Percentiles rank a stretch among this genome's conserved stretches.
phyloP scores from a whole-genome alignment of 2,113 vertebrate species.

The Brachypteracias leptosomus region DNA sequence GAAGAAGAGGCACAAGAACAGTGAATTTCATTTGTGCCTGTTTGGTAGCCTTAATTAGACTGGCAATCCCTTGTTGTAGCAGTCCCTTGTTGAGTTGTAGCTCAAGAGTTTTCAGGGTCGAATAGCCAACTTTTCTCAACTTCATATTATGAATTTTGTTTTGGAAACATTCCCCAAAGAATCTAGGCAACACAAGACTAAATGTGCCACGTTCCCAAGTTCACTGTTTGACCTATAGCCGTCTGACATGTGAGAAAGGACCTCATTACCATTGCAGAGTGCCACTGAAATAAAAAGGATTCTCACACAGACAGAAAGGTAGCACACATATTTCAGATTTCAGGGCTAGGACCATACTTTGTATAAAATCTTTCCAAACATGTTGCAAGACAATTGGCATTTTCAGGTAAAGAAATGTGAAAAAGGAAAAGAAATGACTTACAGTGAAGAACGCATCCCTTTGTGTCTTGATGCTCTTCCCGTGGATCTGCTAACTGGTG shows the following conservation, averaged over 20 bases:
- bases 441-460: background rate
- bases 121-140: background rate
- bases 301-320: background rate
- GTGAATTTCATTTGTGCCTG: background rate
- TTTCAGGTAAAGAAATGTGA: background rate
- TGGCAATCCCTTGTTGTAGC: background rate
- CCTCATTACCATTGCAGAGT: background rate
- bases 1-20: background rate
- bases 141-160: background rate
- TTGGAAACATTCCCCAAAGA: background rate
- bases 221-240: background rate
- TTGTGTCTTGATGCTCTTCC: background rate
- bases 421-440: background rate
- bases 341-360: background rate
- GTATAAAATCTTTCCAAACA: background rate
- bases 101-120: background rate
- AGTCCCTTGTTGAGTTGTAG: background rate
- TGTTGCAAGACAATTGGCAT: background rate
- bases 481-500: background rate
- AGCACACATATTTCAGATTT: background rate
- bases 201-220: background rate
- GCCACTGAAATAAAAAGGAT: background rate
- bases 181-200: background rate
- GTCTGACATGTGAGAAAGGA: background rate
- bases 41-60: background rate